A percentile compares a stretch with the other conserved stretches of the same genome.
Evolutionary conservation across 2,797 vertebrate species (phyloP).

Genomic region (Coracias cyanogaster): DNA sequence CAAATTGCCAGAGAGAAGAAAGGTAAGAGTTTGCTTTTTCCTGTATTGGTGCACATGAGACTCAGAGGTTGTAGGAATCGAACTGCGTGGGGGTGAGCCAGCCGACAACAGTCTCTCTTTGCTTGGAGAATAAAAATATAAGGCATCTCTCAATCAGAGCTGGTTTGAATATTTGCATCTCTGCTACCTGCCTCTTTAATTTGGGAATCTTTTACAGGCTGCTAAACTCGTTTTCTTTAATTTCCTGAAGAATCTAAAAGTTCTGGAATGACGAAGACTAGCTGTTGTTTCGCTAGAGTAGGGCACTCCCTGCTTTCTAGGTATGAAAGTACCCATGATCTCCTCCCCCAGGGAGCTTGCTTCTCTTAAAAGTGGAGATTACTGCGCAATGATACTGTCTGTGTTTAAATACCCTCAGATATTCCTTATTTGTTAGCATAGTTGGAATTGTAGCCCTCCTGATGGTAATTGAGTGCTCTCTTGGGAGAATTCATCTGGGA

Average conservation of each 20-base stretch:
- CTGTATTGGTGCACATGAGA: background rate
- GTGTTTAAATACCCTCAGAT: background rate
- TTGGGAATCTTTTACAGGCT: background rate
- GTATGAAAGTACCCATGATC: background rate
- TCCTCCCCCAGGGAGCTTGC: background rate
- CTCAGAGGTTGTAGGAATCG: background rate
- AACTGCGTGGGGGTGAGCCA: background rate
- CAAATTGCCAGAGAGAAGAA: slow-evolving; percentile 91
- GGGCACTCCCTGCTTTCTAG: background rate
- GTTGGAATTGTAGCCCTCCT: background rate
- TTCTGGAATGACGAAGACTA: background rate
- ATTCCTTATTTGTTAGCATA: background rate
- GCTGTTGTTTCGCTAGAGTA: background rate
- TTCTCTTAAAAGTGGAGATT: background rate
- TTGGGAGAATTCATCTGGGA: background rate
- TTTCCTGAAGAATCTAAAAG: background rate
- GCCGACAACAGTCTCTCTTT: background rate
- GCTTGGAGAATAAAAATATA: background rate
- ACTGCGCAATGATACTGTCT: background rate
- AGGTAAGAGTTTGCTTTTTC: slow-evolving; percentile 79
- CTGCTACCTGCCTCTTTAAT: background rate
- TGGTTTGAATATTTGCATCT: background rate
- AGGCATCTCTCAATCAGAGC: background rate
- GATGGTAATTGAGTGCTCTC: background rate
- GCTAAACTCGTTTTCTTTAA: background rate